Evolutionary conservation across 2,888 invertebrate genomes (phyloP).

Genomic region (Carcina quercana): DNA sequence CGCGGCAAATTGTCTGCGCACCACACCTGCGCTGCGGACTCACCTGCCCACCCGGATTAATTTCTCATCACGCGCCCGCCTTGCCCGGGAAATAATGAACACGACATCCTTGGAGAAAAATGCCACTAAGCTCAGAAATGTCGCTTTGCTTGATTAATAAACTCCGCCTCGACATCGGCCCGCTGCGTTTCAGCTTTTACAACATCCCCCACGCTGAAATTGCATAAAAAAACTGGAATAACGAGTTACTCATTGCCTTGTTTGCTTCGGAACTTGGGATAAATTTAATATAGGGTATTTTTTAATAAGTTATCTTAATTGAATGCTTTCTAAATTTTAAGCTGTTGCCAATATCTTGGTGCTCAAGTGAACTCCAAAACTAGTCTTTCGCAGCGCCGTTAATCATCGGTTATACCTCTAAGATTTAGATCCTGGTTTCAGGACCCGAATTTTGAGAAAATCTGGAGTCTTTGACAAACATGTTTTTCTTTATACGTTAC

Average conservation of each 20-base stretch:
- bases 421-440: no score
- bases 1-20: constrained; percentile 53
- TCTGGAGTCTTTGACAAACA: no score
- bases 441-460: no score
- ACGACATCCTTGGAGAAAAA: constrained; percentile 60
- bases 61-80: constrained; percentile 65
- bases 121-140: constrained; percentile 49
- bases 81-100: constrained; percentile 59
- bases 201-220: constrained; percentile 27
- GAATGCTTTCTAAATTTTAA: no score
- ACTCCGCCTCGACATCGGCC: constrained; percentile 37
- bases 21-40: constrained; percentile 40
- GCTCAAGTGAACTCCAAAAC: no score
- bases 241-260: constrained; percentile 11
- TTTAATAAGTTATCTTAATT: no score
- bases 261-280: no score
- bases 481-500: no score
- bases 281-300: no score
- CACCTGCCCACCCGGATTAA: constrained; percentile 62
- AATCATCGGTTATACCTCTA: no score
- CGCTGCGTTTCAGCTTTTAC: constrained; percentile 33
- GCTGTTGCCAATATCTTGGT: no score
- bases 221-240: constrained; percentile 21
- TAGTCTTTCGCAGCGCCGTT: no score
- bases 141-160: constrained; percentile 62